phyloP scores from a whole-genome alignment of 2,888 invertebrate species.

The Zeuzera pyrina region DNA sequence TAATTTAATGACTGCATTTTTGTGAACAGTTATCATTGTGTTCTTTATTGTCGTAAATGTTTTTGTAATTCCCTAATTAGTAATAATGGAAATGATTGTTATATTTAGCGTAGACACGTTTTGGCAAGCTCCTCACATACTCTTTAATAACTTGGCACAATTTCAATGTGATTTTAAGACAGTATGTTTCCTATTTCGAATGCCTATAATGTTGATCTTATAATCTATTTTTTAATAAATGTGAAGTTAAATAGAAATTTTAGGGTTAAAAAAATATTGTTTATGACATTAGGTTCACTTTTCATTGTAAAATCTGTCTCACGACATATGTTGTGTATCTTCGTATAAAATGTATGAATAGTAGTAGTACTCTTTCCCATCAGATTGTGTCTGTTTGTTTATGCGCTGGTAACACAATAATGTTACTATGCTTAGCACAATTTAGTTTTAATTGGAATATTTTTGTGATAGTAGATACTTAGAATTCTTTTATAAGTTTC shows the following conservation, averaged over 20 bases:
- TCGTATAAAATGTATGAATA: constrained; percentile 31
- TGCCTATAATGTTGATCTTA: neutral
- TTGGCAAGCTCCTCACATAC: constrained; percentile 16
- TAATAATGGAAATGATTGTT: constrained; percentile 10
- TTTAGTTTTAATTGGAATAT: constrained; percentile 54
- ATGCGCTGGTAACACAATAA: constrained; percentile 31
- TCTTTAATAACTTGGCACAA: constrained; percentile 2
- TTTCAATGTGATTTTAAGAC: constrained; percentile 1
- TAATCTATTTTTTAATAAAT: constrained; percentile 1
- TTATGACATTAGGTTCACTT: neutral
- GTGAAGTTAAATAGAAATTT: neutral
- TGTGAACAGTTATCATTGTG: constrained; percentile 6
- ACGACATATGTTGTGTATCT: constrained; percentile 68
- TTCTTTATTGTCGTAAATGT: constrained; percentile 8
- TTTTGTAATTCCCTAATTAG: constrained; percentile 5
- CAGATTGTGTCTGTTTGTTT: constrained; percentile 49
- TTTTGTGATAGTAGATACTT: constrained; percentile 70
- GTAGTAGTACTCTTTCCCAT: constrained; percentile 61
- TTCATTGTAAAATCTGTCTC: constrained; percentile 52
- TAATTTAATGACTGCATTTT: constrained; percentile 23
- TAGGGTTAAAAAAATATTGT: neutral
- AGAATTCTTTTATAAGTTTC: constrained; percentile 21
- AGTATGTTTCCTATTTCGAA: constrained; percentile 1
- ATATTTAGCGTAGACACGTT: constrained; percentile 34
- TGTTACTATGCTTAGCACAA: constrained; percentile 51